Conservation (phyloP, 2,113 vertebrate species). For the Lamprologus ornatipinnis region DNA sequence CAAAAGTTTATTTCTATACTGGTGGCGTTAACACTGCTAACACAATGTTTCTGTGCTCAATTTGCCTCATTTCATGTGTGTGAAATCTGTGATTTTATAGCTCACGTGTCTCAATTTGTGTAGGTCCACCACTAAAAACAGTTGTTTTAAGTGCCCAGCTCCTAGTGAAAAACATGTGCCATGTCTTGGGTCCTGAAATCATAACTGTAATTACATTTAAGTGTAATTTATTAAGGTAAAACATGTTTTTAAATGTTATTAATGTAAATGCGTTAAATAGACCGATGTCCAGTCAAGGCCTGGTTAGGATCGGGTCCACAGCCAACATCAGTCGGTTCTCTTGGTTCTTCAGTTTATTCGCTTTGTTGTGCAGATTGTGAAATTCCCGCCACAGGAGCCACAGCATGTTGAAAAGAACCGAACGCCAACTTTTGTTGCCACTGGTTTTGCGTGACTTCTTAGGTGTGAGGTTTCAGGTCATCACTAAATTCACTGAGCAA, state of each 20-base stretch:
- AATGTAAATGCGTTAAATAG: neutral
- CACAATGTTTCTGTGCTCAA: too few relatives aligned
- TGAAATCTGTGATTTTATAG: neutral
- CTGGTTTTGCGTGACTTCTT: neutral
- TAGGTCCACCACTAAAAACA: accelerated
- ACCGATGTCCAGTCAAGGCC: neutral
- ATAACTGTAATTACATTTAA: neutral
- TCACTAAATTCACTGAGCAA: neutral
- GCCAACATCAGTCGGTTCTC: neutral
- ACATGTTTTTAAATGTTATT: neutral
- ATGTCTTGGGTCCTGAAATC: neutral
- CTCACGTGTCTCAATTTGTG: neutral
- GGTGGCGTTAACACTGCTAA: too few relatives aligned
- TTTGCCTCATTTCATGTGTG: neutral
- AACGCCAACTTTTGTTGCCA: neutral
- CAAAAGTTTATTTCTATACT: too few relatives aligned
- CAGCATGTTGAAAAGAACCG: neutral
- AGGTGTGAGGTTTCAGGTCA: neutral
- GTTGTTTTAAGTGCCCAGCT: neutral
- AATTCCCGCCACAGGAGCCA: accelerated
- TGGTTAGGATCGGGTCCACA: neutral
- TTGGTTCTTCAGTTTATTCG: neutral
- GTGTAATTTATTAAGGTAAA: neutral
- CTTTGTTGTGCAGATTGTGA: neutral
- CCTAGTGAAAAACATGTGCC: accelerated